Conservation (phyloP, 2,113 vertebrate genomes). For the Leucoraja erinaceus region DNA sequence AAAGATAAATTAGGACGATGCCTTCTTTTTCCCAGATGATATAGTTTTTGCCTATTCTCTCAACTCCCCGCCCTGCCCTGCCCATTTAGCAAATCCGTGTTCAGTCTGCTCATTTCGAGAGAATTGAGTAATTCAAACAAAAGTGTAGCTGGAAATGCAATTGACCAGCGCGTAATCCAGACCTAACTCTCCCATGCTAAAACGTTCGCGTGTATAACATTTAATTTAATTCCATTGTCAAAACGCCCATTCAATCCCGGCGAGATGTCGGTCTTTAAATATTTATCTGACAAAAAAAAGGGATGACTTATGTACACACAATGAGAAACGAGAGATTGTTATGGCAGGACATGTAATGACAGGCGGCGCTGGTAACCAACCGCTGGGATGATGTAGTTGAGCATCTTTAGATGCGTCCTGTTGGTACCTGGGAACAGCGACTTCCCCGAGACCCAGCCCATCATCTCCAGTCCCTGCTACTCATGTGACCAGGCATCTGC, state of each 20-base stretch:
- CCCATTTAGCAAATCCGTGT: neutral
- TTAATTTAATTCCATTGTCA: neutral
- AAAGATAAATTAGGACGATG: neutral
- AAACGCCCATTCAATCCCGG: neutral
- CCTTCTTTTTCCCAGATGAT: too few species aligned
- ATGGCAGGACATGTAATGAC: neutral
- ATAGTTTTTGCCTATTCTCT: neutral
- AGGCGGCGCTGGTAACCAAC: neutral
- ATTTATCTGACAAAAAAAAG: neutral
- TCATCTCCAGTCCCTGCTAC: constrained; percentile 6
- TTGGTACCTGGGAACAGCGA: constrained; percentile 32
- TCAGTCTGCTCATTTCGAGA: neutral
- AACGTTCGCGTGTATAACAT: neutral
- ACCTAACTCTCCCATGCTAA: neutral
- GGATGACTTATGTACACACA: neutral
- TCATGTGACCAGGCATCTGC: constrained; percentile 30
- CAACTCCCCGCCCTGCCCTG: neutral
- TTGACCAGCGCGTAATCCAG: neutral
- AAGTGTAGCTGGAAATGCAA: neutral
- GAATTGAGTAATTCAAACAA: neutral
- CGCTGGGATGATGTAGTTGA: neutral
- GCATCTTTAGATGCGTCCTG: neutral
- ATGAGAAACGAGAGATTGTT: neutral
- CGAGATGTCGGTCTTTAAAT: neutral
- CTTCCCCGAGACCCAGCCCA: constrained; percentile 10